Evolutionary conservation across 92 coral and sea anemone genomes (phyloP), one percentile per base, ranked within the genome.

Genomic region (Zoanthus solanderi): DNA sequence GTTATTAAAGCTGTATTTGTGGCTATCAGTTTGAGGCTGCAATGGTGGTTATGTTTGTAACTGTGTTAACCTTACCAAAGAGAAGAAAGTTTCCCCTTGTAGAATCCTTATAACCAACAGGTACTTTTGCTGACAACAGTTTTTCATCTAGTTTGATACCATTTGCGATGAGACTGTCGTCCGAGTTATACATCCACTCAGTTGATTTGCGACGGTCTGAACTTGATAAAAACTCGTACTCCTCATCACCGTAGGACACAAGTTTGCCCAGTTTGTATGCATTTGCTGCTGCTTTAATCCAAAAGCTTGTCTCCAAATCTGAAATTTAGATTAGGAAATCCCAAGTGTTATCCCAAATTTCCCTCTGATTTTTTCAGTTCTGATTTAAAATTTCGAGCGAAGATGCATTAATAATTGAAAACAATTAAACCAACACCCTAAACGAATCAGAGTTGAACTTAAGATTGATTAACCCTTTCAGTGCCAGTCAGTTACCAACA

Each of bases 261-360:
- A 77, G 82, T 54, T 54, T 54, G 5, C 48, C 42, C 66, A 0
- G 31, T 53, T 77, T 16, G 29, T 77, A 77, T 13, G 82, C 82
- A 13, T 77, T 77, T 9, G 82, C 67, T 0, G 82, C 82, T 1
- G 45, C 82, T 77, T 77, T 77, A 46, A 77, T 29, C 82, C 82
- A 77, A 77, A 77, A 54, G 48, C 23, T 77, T 77, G 65, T 77
- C 42, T 77, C 47, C 47, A 77, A 15, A 77, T 77, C 82, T 77
- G 47, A 47, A 54, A 12, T 11, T 44, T 5, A 12, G 0, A 50
- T 9, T 8, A 48, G 46, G 15, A 74, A 6, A 2, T 46, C 11
- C 47, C 7, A 6, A 37, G 42, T 37, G 42, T 37, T 37, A 37
- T 34, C 42, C 42, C 1, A 34, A 3, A 3, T 34, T 34, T 34